Base-by-base conservation (phyloP, 2,797 vertebrate genomes). In the Falco biarmicus region DNA sequence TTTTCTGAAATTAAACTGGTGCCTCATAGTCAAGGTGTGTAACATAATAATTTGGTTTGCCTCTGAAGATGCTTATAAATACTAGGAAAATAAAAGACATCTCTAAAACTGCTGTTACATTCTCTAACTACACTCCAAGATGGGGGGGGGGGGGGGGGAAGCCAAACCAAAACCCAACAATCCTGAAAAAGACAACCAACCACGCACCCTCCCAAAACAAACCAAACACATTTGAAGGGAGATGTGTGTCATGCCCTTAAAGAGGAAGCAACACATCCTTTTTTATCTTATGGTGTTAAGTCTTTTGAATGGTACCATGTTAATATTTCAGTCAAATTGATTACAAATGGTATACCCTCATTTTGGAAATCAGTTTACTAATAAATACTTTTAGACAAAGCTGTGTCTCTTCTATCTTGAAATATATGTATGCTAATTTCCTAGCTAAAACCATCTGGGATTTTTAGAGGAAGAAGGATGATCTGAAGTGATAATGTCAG, bases 391-490 rank as follows among this genome's bases (percentile, higher is more conserved):
- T 37, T n/a, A 61, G 47, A 69, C 86, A 92, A 94, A 96, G 59
- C 87, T 83, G 43, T 90, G 60, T 87, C 71, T 94, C 92, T 90
- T 81, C 28, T 91, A 50, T 95, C 63, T 95, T 96, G 29, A 92
- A 96, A 97, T 91, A 61, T 34, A 31, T 25, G 3, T 77, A 82
- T 14, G 57, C 95, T 84, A 84, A 15, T 85, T 94, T 93, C 63
- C 28, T 65, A 91, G 78, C 64, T 96, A 63, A 96, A 96, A 76
- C 89, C 90, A 85, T 97, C 83, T 97, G 93, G 70, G 59, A 54
- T 87, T 95, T 88, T 97, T 91, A 75, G 69, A 96, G 73, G 85
- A 59, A 26, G 51, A 90, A 81, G 45, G 71, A 74, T 95, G 64
- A 90, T 96, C 32, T 84, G 85, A 79, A 93, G 53, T 80, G 64